These are phyloP conservation scores for Tetragonula carbonaria DNA, from an alignment of 2,888 invertebrate genomes.

Conservation along the genomic window DNA sequence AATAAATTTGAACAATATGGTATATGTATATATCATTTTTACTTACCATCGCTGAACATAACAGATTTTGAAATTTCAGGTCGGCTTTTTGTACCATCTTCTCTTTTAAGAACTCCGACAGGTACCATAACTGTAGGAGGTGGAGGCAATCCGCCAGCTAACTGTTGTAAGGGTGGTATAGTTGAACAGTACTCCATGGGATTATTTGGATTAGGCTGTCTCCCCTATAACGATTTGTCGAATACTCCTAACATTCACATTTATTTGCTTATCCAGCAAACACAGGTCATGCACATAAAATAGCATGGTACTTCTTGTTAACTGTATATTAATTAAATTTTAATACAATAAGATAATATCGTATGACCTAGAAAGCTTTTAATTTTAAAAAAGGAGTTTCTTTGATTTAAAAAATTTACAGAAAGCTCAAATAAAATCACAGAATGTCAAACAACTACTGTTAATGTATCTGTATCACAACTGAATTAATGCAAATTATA, in stretches of 20 bases:
- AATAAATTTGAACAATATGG: conserved; percentile 1
- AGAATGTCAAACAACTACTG: background rate
- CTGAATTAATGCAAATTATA: background rate
- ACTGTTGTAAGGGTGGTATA: conserved; percentile 91
- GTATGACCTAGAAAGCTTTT: background rate
- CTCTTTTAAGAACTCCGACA: conserved; percentile 91
- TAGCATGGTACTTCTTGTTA: background rate
- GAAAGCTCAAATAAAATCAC: background rate
- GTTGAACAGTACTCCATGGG: conserved; percentile 95
- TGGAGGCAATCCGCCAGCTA: conserved; percentile 84
- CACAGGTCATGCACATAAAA: conserved; percentile 49
- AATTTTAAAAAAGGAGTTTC: background rate
- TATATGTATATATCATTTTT: background rate
- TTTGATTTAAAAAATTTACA: conserved; percentile 3
- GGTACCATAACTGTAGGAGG: conserved; percentile 92
- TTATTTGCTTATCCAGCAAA: conserved; percentile 59
- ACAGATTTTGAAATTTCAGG: conserved; percentile 89
- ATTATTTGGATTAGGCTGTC: conserved; percentile 92
- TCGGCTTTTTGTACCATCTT: conserved; percentile 85
- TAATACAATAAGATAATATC: background rate
- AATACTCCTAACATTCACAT: conserved; percentile 81
- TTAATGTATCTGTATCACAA: conserved; percentile 1
- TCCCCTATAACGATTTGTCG: conserved; percentile 84
- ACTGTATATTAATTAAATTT: background rate
- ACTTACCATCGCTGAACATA: conserved; percentile 93